Evolutionary conservation across 30 jellyfish, hydroid and myxozoan genomes (phyloP), one percentile per base, ranked within the genome.

Genomic region (Turritopsis rubra): DNA sequence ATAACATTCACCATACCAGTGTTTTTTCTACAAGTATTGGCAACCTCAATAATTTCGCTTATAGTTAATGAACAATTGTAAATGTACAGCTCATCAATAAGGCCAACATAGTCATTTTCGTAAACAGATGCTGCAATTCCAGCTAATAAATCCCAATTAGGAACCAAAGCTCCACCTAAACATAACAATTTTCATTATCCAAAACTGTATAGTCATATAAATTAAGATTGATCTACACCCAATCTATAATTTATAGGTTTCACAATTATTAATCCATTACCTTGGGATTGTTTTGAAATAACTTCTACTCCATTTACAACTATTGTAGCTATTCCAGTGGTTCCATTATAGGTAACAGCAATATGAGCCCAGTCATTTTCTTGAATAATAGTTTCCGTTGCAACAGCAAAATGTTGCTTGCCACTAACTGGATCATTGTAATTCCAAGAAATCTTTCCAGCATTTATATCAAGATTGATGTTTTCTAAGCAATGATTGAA

Each of bases 331-430:
- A 75, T 80, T 23, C 92, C 92, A 24, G 93, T 41, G 0, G 92
- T 27, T 29, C 89, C 91, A 74, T 84, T 80, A 88, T 92, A 92
- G 66, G 96, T 21, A 27, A 92, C 96, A 54, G 98, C 98, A 9
- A 92, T 77, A 83, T 92, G 98, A 19, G 87, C 91, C 98, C 98
- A 92, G 1, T 91, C 84, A 87, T 84, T 82, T 22, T 86, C 95
- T 17, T 96, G 92, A 82, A 87, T 13, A 24, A 85, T 52, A 0
- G 95, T 84, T 29, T 92, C 98, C 16, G 93, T 92, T 66, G 84
- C 95, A 19, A 86, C 72, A 21, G 78, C 54, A 80, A 82, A 92
- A 28, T 82, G 84, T 21, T 29, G 75, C 28, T 85, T 80, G 22
- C 97, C 97, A 7, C 53, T 24, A 13, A 1, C 75, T 5, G 89